Percentiles rank a stretch among this genome's conserved stretches.
phyloP scores from a whole-genome alignment of 2,797 vertebrate genomes.

The Rhyacichthys aspro region DNA sequence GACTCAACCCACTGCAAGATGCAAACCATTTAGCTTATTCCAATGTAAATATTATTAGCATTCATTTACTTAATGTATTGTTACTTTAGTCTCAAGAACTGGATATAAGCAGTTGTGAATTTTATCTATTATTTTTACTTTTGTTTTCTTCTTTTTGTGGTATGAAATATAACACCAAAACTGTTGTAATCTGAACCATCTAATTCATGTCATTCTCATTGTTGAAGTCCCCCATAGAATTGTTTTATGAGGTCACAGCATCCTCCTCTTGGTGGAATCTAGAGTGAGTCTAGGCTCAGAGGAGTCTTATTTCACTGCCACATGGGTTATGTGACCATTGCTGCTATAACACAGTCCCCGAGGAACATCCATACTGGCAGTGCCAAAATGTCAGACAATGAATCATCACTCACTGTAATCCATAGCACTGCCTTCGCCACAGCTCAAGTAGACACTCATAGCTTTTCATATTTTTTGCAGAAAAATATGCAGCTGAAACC shows the following conservation, averaged over 20 bases:
- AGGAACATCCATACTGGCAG: constrained; percentile 46
- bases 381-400: constrained; percentile 68
- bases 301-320: constrained; percentile 69
- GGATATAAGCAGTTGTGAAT: too few species aligned
- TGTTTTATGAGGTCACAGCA: constrained; percentile 8
- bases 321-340: constrained; percentile 50
- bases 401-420: constrained; percentile 60
- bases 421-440: constrained; percentile 41
- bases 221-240: not conserved
- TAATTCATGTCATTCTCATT: too few species aligned
- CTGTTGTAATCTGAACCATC: too few species aligned
- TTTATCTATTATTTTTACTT: too few species aligned
- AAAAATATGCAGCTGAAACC: constrained; percentile 19
- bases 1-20: too few species aligned
- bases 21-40: too few species aligned
- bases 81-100: too few species aligned
- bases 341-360: constrained; percentile 50
- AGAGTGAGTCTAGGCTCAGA: constrained; percentile 37
- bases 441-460: constrained; percentile 18
- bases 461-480: constrained; percentile 10
- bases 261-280: constrained; percentile 25
- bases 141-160: too few species aligned
- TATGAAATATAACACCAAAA: too few species aligned
- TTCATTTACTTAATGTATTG: too few species aligned
- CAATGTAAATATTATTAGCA: too few species aligned